Evolutionary conservation across 2,113 vertebrate species (phyloP).

Genomic region (Tachysurus vachellii): DNA sequence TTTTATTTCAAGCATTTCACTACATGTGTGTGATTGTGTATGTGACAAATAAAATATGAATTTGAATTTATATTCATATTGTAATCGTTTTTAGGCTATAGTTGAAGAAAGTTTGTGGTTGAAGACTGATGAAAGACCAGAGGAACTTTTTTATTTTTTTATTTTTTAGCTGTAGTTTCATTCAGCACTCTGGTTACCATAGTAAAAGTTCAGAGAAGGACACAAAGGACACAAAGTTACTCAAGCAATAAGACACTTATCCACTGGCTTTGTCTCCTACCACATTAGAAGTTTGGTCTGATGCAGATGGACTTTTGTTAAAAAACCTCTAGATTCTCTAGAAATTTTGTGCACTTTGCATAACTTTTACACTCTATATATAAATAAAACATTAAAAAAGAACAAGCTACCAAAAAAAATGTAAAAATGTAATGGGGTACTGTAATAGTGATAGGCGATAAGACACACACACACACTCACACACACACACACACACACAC

Average conservation of each 20-base stretch:
- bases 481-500: background rate
- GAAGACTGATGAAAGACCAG: background rate
- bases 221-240: background rate
- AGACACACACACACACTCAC: background rate
- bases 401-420: background rate
- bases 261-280: background rate
- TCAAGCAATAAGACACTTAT: background rate
- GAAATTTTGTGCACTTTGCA: background rate
- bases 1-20: too few species aligned
- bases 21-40: too few species aligned
- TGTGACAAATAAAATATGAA: too few species aligned
- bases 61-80: too few species aligned
- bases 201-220: background rate
- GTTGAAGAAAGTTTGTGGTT: background rate
- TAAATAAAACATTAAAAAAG: background rate
- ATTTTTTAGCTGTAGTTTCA: background rate
- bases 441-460: background rate
- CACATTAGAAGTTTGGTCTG: background rate
- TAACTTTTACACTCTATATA: background rate
- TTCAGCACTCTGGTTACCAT: background rate
- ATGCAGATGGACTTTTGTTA: background rate
- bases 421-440: background rate
- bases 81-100: background rate
- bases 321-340: background rate
- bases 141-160: background rate